Conservation (phyloP, 2,113 vertebrate species). For the Thryonomys swinderianus region DNA sequence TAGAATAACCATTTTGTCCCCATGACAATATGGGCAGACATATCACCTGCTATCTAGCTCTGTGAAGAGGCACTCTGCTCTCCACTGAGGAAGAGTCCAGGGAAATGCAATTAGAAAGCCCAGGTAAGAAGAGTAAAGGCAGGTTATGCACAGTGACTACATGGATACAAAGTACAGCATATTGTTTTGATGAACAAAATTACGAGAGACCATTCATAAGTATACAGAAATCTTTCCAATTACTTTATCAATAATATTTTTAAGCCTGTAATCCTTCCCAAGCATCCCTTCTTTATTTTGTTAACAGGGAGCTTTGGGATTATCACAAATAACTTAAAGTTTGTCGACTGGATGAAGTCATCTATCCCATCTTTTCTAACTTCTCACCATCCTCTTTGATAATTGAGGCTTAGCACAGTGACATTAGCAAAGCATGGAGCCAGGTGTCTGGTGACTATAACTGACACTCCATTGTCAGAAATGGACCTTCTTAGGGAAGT, state of each 20-base stretch:
- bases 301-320: neutral
- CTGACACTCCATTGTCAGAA: slow-evolving; percentile 77
- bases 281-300: slow-evolving; percentile 9
- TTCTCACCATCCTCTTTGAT: slow-evolving; percentile 33
- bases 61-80: neutral
- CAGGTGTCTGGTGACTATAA: slow-evolving; percentile 66
- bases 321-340: neutral
- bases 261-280: neutral
- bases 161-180: neutral
- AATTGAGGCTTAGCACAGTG: slow-evolving; percentile 49
- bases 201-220: neutral
- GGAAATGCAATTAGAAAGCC: neutral
- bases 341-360: neutral
- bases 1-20: neutral
- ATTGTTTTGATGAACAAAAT: slow-evolving; percentile 12
- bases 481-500: slow-evolving; percentile 77
- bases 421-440: slow-evolving; percentile 9
- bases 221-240: neutral
- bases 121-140: neutral
- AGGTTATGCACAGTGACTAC: neutral
- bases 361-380: slow-evolving; percentile 15
- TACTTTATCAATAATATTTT: slow-evolving; percentile 12
- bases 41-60: neutral
- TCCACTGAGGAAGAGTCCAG: neutral
- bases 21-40: neutral